Evolutionary conservation across 2,797 vertebrate species (phyloP), one percentile per base, ranked within the genome.

Genomic region (Neopelma chrysocephalum): DNA sequence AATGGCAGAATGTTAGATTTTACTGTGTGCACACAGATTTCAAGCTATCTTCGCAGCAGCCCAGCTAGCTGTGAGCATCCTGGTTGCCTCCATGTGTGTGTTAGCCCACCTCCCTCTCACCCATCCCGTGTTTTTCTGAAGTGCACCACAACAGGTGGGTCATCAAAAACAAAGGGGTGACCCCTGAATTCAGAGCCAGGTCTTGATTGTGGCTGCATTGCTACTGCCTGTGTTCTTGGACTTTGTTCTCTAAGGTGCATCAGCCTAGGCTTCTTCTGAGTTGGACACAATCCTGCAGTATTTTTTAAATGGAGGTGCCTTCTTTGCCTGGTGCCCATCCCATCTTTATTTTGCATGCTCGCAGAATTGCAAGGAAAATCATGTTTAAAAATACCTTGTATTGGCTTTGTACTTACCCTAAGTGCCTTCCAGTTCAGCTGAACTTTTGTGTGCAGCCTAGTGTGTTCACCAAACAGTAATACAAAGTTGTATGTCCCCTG

Each of bases 61-160:
- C 36, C 31, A 36, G 29, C 36, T 21, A 54, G 10, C 36, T 71
- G 31, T 40, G 45, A 47, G 58, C 36, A 29, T n/a, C 50, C 66
- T 54, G 51, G 48, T 9, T 48, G 22, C 47, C 64, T 45, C 36
- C 15, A 2, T 7, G 1, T 12, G 23, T 5, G 0, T 50, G n/a
- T 36, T 54, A 48, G n/a, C 22, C 18, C 22, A 1, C 12, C 22
- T 83, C 10, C 29, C 16, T 66, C 48, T 62, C 23, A 21, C 40
- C 20, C 0, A 0, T 31, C n/a, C 4, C 0, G 25, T 21, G 40
- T 17, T 70, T 25, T 47, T 34, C 48, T 10, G 1, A 56, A 27
- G 14, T 22, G 51, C 31, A 2, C 42, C 65, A 22, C 32, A 42
- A 9, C 27, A 64, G 19, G 8, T 4, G 4, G 23, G 22, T 38